Conservation (phyloP, 2,888 invertebrate genomes). For the Brenthis ino region DNA sequence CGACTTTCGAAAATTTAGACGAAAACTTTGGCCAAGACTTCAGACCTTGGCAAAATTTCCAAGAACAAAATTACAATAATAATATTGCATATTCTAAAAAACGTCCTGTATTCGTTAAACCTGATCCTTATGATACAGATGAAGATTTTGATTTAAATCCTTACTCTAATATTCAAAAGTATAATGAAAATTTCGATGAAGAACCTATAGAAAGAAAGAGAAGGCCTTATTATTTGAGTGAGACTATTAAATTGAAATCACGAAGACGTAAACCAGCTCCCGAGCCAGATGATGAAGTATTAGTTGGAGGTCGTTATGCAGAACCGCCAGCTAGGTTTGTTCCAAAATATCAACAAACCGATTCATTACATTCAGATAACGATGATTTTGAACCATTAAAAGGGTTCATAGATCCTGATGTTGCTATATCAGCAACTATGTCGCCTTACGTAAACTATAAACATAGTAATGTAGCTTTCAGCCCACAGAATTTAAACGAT, state of each 20-base stretch:
- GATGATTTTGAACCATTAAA: conserved; percentile 49
- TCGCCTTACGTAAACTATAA: conserved; percentile 74
- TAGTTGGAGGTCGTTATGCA: conserved; percentile 41
- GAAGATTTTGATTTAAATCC: conserved; percentile 47
- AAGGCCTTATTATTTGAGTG: conserved; percentile 45
- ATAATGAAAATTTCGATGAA: conserved; percentile 40
- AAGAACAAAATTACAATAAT: conserved; percentile 48
- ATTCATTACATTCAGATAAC: conserved; percentile 47
- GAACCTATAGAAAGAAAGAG: conserved; percentile 48
- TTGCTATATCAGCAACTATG: conserved; percentile 52
- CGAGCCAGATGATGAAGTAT: conserved; percentile 47
- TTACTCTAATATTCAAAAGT: conserved; percentile 48
- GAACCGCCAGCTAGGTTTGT: conserved; percentile 70
- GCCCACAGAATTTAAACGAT: conserved; percentile 76
- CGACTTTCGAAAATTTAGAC: conserved; percentile 34
- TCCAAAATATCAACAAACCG: conserved; percentile 43
- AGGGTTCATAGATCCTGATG: conserved; percentile 50
- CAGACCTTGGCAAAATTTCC: conserved; percentile 47
- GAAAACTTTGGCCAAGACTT: conserved; percentile 43
- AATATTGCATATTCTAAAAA: conserved; percentile 49
- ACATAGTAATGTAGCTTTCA: conserved; percentile 74
- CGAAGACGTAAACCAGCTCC: conserved; percentile 46
- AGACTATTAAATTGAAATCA: conserved; percentile 47
- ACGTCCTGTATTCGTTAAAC: conserved; percentile 44
- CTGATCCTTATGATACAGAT: conserved; percentile 45